Conservation (phyloP, 2,113 vertebrate genomes). For the Scartelaos histophorus region DNA sequence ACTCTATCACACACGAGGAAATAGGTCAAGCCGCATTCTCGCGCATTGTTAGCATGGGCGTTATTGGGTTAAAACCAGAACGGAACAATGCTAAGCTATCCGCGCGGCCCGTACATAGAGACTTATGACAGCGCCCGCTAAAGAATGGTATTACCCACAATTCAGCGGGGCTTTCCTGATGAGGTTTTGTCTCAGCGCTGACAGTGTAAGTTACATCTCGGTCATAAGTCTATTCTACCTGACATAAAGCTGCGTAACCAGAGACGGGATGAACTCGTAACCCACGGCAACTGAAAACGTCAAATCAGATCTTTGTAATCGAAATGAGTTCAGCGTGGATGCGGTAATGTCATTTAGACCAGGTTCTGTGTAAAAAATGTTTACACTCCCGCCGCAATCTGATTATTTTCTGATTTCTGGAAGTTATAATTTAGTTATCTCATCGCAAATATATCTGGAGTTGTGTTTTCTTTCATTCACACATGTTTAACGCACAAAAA, state of each 20-base stretch:
- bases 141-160: constrained; percentile 36
- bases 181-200: constrained; percentile 19
- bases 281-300: not conserved
- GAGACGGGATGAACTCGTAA: not conserved
- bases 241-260: not conserved
- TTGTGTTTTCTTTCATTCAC: too few species aligned
- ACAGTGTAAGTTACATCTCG: constrained; percentile 39
- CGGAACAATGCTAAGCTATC: constrained; percentile 30
- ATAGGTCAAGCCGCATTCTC: constrained; percentile 74
- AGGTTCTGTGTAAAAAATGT: too few species aligned
- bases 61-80: constrained; percentile 54
- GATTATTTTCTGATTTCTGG: too few species aligned
- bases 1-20: constrained; percentile 74
- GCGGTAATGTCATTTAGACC: too few species aligned
- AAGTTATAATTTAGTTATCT: too few species aligned
- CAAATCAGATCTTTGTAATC: not conserved
- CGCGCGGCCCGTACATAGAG: too few species aligned
- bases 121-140: constrained; percentile 37
- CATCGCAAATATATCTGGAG: too few species aligned
- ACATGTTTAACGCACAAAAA: too few species aligned
- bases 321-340: not conserved
- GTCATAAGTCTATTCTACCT: constrained; percentile 32
- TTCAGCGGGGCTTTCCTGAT: constrained; percentile 27
- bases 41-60: constrained; percentile 58
- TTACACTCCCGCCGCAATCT: too few species aligned